phyloP scores from a whole-genome alignment of 2,113 vertebrate genomes.

The Columba livia region DNA sequence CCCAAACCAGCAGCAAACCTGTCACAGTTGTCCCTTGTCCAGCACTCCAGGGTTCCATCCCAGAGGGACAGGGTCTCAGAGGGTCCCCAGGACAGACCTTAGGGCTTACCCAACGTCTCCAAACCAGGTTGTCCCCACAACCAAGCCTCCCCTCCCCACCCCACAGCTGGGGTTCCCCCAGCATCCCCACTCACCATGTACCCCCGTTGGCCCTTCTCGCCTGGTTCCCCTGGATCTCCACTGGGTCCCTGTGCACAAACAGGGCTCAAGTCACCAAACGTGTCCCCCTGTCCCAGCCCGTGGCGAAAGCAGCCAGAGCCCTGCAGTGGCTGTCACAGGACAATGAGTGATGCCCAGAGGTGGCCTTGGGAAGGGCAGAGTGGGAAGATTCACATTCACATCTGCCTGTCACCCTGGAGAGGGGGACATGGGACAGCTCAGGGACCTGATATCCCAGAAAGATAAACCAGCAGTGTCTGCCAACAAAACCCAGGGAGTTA shows the following conservation, averaged over 20 bases:
- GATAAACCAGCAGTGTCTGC: not conserved
- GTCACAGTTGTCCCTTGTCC: rapidly evolving
- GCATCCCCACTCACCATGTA: conserved; percentile 73
- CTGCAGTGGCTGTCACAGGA: rapidly evolving
- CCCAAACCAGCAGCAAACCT: not conserved
- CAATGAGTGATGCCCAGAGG: not conserved
- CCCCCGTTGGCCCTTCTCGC: conserved; percentile 77
- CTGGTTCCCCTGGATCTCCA: conserved; percentile 79
- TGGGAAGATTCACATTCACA: rapidly evolving
- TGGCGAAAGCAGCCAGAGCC: not conserved
- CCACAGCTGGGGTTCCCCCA: too few relatives aligned
- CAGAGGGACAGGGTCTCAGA: not conserved
- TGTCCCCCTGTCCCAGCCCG: not conserved
- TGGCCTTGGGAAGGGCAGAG: not conserved
- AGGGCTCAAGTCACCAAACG: rapidly evolving
- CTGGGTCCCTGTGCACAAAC: conserved; percentile 75
- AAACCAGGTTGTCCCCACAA: rapidly evolving
- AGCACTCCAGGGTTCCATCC: not conserved
- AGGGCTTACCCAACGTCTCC: rapidly evolving
- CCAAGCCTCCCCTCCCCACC: not conserved
- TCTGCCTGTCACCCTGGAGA: not conserved
- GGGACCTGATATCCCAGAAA: not conserved
- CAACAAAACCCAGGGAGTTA: rapidly evolving
- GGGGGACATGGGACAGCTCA: not conserved
- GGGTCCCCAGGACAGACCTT: not conserved